phyloP scores from a whole-genome alignment of 2,113 vertebrate species.

The Notothenia rossii region DNA sequence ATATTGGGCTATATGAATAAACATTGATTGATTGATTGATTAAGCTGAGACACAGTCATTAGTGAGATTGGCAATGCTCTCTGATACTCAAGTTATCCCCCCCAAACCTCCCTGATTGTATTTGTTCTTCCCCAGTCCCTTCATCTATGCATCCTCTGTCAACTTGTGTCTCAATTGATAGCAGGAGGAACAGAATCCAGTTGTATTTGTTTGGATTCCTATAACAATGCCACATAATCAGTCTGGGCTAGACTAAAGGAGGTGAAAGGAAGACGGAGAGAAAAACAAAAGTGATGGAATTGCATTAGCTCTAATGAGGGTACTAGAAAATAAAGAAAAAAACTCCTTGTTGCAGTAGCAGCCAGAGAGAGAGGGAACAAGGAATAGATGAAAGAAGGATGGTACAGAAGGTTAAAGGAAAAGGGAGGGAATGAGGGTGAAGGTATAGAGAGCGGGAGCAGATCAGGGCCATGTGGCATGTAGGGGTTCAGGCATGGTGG shows the following conservation, averaged over 20 bases:
- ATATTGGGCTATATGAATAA: too few relatives aligned
- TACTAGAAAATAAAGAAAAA: constrained; percentile 51
- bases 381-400: constrained; percentile 13
- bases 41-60: constrained; percentile 48
- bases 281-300: constrained; percentile 40
- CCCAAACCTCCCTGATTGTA: constrained; percentile 23
- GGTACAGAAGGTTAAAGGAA: not conserved
- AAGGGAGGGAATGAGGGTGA: not conserved
- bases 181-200: constrained; percentile 15
- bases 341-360: constrained; percentile 19
- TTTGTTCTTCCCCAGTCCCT: constrained; percentile 20
- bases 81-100: constrained; percentile 28
- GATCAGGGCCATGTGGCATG: constrained; percentile 35
- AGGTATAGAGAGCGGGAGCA: constrained; percentile 7
- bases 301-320: constrained; percentile 65
- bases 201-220: constrained; percentile 43
- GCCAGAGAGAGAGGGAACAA: constrained; percentile 16
- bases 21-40: constrained; percentile 42
- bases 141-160: constrained; percentile 29
- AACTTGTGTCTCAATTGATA: constrained; percentile 51
- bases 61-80: constrained; percentile 39
- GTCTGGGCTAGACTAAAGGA: constrained; percentile 35
- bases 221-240: constrained; percentile 56
- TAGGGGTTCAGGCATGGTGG: constrained; percentile 27
- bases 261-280: constrained; percentile 7